Percentiles rank a stretch among this genome's conserved stretches.
phyloP scores from a whole-genome alignment of 2,113 vertebrate species.

The Corythornis madagascariensis region DNA sequence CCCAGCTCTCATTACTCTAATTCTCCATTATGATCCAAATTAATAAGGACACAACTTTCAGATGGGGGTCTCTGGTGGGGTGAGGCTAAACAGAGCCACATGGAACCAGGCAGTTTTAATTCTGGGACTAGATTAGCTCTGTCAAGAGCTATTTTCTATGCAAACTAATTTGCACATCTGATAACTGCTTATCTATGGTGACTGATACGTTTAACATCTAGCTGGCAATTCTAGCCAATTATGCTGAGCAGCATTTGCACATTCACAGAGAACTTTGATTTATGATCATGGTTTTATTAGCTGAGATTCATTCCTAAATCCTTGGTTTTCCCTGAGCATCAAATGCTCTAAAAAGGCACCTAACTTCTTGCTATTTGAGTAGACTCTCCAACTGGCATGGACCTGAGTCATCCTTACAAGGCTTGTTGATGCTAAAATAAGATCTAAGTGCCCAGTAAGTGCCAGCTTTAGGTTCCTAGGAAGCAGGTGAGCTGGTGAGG shows the following conservation, averaged over 20 bases:
- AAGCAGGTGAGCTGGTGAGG: neutral
- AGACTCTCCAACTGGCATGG: neutral
- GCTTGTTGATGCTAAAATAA: neutral
- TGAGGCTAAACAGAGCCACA: neutral
- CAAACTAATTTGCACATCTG: neutral
- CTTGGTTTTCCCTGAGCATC: neutral
- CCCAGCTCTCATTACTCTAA: neutral
- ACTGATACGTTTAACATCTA: neutral
- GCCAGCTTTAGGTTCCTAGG: neutral
- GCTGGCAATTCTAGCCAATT: neutral
- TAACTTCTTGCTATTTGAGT: neutral
- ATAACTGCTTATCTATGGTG: neutral
- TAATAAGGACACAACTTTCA: neutral
- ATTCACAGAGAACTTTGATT: neutral
- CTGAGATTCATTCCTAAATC: neutral
- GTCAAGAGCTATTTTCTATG: neutral
- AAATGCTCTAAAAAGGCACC: neutral
- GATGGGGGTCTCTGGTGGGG: neutral
- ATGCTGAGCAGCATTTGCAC: neutral
- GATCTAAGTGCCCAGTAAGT: neutral
- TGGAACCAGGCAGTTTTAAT: neutral
- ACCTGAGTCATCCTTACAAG: neutral
- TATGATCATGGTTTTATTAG: neutral
- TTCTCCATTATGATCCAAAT: neutral
- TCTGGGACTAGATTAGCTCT: neutral